Evolutionary conservation across 2,888 invertebrate species (phyloP), one percentile per base, ranked within the genome.

Genomic region (Cataglyphis rosenhaueri): DNA sequence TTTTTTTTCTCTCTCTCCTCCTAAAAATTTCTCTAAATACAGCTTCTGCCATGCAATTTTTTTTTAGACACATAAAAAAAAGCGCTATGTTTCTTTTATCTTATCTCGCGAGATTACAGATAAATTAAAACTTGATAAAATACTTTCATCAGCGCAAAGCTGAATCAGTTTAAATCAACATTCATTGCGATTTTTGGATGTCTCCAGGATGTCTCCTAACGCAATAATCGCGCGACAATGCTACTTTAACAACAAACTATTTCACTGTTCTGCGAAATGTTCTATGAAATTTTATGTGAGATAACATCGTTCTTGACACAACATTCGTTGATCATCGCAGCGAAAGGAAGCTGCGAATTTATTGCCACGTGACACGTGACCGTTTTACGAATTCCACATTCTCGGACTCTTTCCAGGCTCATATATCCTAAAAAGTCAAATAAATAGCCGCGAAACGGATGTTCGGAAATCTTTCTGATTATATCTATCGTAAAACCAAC

Each of bases 391-490:
- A 81, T 81, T 71, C 38, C 65, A n/a, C 1, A n/a, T 52, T 32
- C 1, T 9, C 41, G 21, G 10, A 5, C 12, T 65, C 1, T 59
- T 64, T 65, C 21, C 38, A 48, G 62, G 0, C n/a, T 35, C 8
- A 52, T 48, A 64, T 70, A 48, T 62, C 64, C 57, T 41, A 81
- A 83, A 79, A 79, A 79, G 84, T 82, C 83, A 62, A 87, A 85
- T 82, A 85, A 83, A 86, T 85, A 52, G 65, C 65, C 61, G 32
- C 48, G 48, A 35, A 70, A 64, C 57, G 10, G 59, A 83, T 62
- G 86, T 84, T 85, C 85, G 73, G 82, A 87, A 87, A 89, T 89
- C 85, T 84, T 89, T 84, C 65, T 84, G 87, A 89, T 89, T 89
- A 52, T 52, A 83, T 81, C 83, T 62, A 68, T 81, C 79, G 75